These are phyloP conservation scores for Stramonita haemastoma DNA, from an alignment of 2,888 invertebrate genomes.

Conservation along the genomic window DNA sequence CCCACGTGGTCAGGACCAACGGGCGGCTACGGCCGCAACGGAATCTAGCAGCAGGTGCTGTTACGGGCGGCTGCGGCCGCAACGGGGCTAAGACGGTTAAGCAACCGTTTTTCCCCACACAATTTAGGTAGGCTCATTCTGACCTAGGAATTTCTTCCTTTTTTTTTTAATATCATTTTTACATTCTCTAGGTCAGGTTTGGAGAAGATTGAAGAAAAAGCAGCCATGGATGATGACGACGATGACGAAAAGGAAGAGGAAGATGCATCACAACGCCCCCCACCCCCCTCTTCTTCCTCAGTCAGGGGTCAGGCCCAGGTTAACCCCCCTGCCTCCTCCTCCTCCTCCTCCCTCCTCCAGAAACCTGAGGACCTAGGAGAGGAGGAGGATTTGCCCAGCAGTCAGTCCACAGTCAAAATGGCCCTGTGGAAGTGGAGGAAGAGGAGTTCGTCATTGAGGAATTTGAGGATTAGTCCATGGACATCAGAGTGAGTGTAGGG, in stretches of 20 bases:
- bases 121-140: too few relatives aligned
- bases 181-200: slow-evolving; percentile 48
- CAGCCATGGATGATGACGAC: slow-evolving; percentile 53
- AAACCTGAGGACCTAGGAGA: neutral
- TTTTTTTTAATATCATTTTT: neutral
- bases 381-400: slow-evolving; percentile 59
- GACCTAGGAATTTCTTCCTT: too few relatives aligned
- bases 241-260: neutral
- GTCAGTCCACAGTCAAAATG: slow-evolving; percentile 62
- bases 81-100: too few relatives aligned
- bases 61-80: too few relatives aligned
- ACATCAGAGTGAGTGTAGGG: too few relatives aligned
- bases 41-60: too few relatives aligned
- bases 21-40: too few relatives aligned
- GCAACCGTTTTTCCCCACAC: neutral
- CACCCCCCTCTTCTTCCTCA: neutral
- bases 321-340: neutral
- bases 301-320: neutral
- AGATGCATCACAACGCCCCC: neutral
- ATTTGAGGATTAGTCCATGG: slow-evolving; percentile 55
- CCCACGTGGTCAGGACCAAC: too few relatives aligned
- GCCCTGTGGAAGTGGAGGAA: slow-evolving; percentile 56
- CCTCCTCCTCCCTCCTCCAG: too few relatives aligned
- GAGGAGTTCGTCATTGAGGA: slow-evolving; percentile 68
- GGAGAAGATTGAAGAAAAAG: slow-evolving; percentile 66